Percentiles rank a stretch among this genome's conserved stretches.
phyloP scores from a whole-genome alignment of 2,113 vertebrate genomes.

The Myiopsitta monachus region DNA sequence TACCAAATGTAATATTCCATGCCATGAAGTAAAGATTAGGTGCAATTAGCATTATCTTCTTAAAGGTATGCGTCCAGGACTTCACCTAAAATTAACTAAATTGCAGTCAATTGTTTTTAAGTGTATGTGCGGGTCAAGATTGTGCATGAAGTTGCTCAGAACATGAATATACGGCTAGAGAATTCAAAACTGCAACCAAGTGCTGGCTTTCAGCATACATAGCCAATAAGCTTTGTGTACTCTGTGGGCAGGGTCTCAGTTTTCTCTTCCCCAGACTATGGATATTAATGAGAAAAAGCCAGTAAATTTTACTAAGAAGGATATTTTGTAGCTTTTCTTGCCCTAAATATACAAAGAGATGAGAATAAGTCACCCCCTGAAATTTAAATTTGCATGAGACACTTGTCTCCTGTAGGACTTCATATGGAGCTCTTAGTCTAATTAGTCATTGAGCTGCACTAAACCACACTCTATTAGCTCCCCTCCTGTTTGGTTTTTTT shows the following conservation, averaged over 20 bases:
- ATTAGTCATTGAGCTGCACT: not conserved
- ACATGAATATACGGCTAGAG: rapidly evolving
- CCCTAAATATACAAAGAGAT: not conserved
- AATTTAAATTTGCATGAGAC: not conserved
- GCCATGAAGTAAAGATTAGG: not conserved
- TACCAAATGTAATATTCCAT: not conserved
- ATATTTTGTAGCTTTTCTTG: not conserved
- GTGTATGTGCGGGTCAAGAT: not conserved
- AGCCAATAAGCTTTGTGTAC: not conserved
- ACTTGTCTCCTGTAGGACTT: not conserved
- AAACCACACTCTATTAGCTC: conserved; percentile 20
- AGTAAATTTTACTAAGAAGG: not conserved
- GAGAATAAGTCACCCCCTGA: not conserved
- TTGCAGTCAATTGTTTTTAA: not conserved
- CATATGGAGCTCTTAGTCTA: not conserved
- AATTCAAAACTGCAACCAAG: not conserved
- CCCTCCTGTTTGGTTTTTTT: conserved; percentile 1
- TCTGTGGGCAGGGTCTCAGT: not conserved
- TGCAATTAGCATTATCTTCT: not conserved
- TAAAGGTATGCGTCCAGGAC: not conserved
- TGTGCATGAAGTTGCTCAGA: not conserved
- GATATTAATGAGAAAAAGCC: not conserved
- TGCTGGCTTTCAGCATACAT: not conserved
- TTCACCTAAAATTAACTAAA: not conserved
- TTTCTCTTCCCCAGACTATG: not conserved